phyloP scores from a whole-genome alignment of 2,113 vertebrate genomes.

The Hippocampus barbouri region DNA sequence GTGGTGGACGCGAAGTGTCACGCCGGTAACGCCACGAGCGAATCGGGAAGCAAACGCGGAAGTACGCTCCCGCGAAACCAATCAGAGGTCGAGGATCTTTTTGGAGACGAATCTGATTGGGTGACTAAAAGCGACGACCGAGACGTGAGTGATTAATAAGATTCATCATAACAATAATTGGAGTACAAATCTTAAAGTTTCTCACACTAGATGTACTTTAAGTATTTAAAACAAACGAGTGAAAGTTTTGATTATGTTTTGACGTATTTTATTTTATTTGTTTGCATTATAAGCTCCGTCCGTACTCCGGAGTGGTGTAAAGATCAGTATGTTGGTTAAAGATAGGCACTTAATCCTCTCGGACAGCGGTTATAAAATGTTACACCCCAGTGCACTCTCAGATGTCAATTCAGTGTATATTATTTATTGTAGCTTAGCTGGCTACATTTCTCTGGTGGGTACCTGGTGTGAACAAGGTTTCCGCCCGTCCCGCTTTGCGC shows the following conservation, averaged over 20 bases:
- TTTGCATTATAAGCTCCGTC: background rate
- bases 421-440: too few relatives aligned
- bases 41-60: fast-evolving
- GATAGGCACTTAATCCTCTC: too few relatives aligned
- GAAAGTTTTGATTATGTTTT: background rate
- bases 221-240: background rate
- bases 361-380: too few relatives aligned
- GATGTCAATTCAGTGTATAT: too few relatives aligned
- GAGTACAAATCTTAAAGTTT: background rate
- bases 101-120: conserved; percentile 18
- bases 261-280: background rate
- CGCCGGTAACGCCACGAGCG: conserved; percentile 16
- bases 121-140: background rate
- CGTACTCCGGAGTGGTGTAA: background rate
- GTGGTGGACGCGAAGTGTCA: conserved; percentile 16
- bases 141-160: conserved; percentile 34
- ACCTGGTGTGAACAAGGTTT: too few relatives aligned
- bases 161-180: too few relatives aligned
- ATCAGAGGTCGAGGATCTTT: conserved; percentile 14
- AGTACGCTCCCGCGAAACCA: conserved; percentile 17
- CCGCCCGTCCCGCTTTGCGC: too few relatives aligned
- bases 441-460: too few relatives aligned
- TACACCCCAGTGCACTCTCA: too few relatives aligned
- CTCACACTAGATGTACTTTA: background rate
- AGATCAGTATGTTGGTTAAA: too few relatives aligned